A percentile compares a stretch with the other conserved stretches of the same genome.
Evolutionary conservation across 2,113 vertebrate species (phyloP).

Genomic region (Mus spicilegus): DNA sequence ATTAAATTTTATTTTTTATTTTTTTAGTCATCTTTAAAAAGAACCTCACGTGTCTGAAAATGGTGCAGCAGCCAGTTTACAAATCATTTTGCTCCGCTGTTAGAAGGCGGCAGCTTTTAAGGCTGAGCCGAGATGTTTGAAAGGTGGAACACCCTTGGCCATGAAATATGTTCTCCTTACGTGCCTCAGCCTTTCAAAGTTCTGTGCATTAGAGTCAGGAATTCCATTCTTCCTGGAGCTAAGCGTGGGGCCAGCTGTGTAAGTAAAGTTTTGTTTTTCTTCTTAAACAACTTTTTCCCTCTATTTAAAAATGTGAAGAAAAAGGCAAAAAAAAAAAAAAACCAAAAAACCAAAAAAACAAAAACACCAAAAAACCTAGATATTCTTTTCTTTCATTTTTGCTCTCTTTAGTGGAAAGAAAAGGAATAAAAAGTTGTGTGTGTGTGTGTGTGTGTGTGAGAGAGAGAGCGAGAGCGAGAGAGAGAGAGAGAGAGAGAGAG

Average conservation of each 20-base stretch:
- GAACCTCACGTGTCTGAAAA: conserved; percentile 39
- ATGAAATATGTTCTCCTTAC: conserved; percentile 79
- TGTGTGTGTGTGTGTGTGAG: background rate
- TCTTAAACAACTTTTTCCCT: conserved; percentile 42
- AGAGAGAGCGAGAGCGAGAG: background rate
- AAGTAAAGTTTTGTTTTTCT: conserved; percentile 81
- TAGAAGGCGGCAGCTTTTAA: conserved; percentile 67
- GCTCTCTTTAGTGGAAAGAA: conserved; percentile 66
- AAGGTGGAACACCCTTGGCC: conserved; percentile 73
- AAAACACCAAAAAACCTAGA: background rate
- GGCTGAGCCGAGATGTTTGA: conserved; percentile 75
- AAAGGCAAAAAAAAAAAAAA: background rate
- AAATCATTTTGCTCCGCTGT: conserved; percentile 67
- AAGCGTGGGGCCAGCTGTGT: conserved; percentile 77
- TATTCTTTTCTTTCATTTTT: conserved; percentile 55
- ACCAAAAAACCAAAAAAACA: too few relatives aligned
- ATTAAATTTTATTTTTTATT: conserved; percentile 73
- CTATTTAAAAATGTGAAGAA: conserved; percentile 30
- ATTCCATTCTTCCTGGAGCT: conserved; percentile 77
- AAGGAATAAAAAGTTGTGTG: conserved; percentile 35
- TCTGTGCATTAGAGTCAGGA: conserved; percentile 81
- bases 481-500: background rate
- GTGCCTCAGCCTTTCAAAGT: conserved; percentile 77
- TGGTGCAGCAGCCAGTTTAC: conserved; percentile 48
- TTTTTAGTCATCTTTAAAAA: background rate